Evolutionary conservation across 2,888 invertebrate genomes (phyloP), one percentile per base, ranked within the genome.

Genomic region (Epinotia demarniana): DNA sequence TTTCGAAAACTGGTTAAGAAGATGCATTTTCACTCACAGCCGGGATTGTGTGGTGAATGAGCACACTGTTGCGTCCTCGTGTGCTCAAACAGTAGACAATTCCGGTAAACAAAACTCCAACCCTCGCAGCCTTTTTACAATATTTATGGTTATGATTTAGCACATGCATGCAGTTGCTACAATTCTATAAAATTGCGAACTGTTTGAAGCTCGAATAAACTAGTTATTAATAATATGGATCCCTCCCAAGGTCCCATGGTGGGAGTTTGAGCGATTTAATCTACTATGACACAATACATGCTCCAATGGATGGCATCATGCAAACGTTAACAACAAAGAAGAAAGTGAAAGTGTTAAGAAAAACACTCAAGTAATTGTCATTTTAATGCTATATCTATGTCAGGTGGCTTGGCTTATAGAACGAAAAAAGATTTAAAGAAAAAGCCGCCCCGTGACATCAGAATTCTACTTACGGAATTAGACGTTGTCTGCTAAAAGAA

Each of bases 61-160:
- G 81, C 81, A 85, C 80, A 79, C 70, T 55, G 80, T 81, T 86
- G 89, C 93, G 92, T 92, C 92, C 91, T 90, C 88, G 78, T 83
- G 85, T 83, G 81, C 80, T 87, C 87, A 88, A 79, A 78, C 84
- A 84, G 79, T 78, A 85, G 86, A 82, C 86, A 89, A 90, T 89
- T 1, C 55, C 61, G 53, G 13, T 13, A 19, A 18, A 23, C 19
- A 61, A 27, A 16, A 68, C 13, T 67, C 33, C 46, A 69, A 49
- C 6, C 12, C 23, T 23, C 3, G 64, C 49, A 46, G 19, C 33
- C 61, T 66, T 66, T 74, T n/a, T 6, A 53, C 19, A 60, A 33
- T 63, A 64, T 61, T 33, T 63, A 19, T 11, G 16, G 33, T 49
- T 74, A 46, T 27, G 16, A 62, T 64, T 49, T 70, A 33, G 60